Evolutionary conservation across 30 jellyfish, hydroid and myxozoan genomes (phyloP), one percentile per base, ranked within the genome.

Genomic region (Clytia hemisphaerica): DNA sequence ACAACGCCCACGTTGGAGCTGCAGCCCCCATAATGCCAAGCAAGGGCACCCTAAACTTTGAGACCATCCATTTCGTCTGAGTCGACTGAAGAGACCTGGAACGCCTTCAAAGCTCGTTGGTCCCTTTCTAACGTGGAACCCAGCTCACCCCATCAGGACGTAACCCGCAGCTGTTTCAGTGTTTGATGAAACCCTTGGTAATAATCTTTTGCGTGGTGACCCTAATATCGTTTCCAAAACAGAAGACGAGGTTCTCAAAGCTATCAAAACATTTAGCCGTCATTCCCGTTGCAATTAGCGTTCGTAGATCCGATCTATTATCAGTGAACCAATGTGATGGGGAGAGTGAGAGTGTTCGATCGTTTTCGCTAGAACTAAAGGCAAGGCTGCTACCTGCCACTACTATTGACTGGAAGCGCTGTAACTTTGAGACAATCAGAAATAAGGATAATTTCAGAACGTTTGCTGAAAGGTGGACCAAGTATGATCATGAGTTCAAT

Each of bases 1-100:
- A 50, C 22, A 50, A 50, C 28, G 65, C 22, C 28, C 65, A 50
- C 28, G 28, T 50, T 9, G 65, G 65, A 50, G 28, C 65, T 9
- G 65, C 65, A 50, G 65, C 65, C 65, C 53, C 53, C 22, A n/a
- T n/a, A n/a, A n/a, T 50, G 65, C 65, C 14, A 50, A 50, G 65
- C 65, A n/a, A n/a, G n/a, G n/a, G n/a, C n/a, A n/a, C n/a, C n/a
- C n/a, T n/a, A n/a, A n/a, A n/a, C n/a, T n/a, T n/a, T n/a, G 29
- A 55, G 69, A 42, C 69, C 69, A 4, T 2, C 69, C 2, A 55
- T 55, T 32, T 55, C 69, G 49, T 2, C 7, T 3, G 36, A 15
- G 29, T 55, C 69, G 15, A 19, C 69, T 2, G 69, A 55, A 15
- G 51, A 55, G 40, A 55, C 53, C 53, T 55, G 51, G 15, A 4